phyloP scores from a whole-genome alignment of 2,113 vertebrate genomes.

The Datnioides undecimradiatus region DNA sequence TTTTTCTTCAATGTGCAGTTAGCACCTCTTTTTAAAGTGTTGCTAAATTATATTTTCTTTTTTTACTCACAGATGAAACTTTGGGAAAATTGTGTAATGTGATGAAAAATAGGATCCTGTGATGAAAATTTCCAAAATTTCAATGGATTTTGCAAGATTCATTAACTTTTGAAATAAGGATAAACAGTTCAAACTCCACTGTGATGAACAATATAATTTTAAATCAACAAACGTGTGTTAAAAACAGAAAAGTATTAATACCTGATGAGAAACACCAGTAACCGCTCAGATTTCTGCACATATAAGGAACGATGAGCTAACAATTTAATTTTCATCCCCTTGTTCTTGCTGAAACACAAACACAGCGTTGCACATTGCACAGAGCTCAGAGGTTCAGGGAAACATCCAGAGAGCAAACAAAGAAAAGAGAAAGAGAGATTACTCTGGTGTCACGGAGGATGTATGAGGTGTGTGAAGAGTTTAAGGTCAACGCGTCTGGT shows the following conservation, averaged over 20 bases:
- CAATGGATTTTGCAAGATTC: slow-evolving; percentile 22
- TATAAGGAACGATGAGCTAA: not conserved
- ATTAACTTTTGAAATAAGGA: no score
- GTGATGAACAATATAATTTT: no score
- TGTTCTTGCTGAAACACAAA: not conserved
- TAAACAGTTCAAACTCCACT: slow-evolving; percentile 1
- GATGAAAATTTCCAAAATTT: no score
- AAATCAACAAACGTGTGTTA: no score
- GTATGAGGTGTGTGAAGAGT: slow-evolving; percentile 19
- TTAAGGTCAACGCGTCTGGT: slow-evolving; percentile 17
- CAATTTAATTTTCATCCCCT: not conserved
- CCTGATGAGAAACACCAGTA: not conserved
- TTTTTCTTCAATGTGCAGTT: not conserved
- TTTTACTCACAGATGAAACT: not conserved
- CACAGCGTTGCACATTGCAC: no score
- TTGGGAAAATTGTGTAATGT: no score
- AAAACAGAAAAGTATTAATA: no score
- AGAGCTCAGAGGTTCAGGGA: not conserved
- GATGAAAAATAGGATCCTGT: no score
- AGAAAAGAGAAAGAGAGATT: not conserved
- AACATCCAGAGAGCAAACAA: not conserved
- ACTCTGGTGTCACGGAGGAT: not conserved
- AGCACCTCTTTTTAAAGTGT: not conserved
- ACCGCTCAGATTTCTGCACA: not conserved
- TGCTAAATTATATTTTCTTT: not conserved